A percentile compares a stretch with the other conserved stretches of the same genome.
These are phyloP conservation scores for Cylloceria caligata DNA, from an alignment of 2,888 invertebrate species.

Conservation along the genomic window DNA sequence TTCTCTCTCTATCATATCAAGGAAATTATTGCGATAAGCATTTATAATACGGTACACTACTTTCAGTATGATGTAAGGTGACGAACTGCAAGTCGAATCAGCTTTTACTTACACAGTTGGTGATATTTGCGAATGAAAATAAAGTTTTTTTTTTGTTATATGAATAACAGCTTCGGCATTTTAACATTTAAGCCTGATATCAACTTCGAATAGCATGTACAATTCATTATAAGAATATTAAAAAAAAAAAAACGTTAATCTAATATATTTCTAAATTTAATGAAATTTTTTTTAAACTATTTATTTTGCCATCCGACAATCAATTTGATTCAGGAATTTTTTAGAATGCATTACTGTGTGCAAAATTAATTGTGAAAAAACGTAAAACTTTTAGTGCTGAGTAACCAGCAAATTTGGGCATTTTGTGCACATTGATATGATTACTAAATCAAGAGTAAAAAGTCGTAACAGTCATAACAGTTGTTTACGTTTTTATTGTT, in stretches of 20 bases:
- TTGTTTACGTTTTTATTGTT: too few species aligned
- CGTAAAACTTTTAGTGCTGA: too few species aligned
- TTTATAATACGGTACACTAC: background rate
- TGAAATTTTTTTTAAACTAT: too few species aligned
- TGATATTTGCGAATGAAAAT: background rate
- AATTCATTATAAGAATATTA: background rate
- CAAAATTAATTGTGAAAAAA: too few species aligned
- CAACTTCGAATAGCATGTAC: background rate
- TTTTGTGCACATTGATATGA: too few species aligned
- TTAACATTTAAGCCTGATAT: background rate
- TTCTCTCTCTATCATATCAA: background rate
- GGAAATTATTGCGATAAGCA: background rate
- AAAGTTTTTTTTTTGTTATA: background rate
- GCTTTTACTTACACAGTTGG: background rate
- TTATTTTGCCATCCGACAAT: too few species aligned
- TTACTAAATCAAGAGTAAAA: too few species aligned
- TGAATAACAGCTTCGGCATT: background rate
- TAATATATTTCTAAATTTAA: too few species aligned
- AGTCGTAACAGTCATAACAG: too few species aligned
- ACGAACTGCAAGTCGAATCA: slow-evolving; percentile 13
- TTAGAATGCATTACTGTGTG: too few species aligned
- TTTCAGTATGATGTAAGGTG: slow-evolving; percentile 26
- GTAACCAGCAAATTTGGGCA: too few species aligned
- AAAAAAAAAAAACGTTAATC: background rate
- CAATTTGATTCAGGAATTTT: too few species aligned